Conservation (phyloP, 1,140 invertebrate species). For the Bombus waltoni region DNA sequence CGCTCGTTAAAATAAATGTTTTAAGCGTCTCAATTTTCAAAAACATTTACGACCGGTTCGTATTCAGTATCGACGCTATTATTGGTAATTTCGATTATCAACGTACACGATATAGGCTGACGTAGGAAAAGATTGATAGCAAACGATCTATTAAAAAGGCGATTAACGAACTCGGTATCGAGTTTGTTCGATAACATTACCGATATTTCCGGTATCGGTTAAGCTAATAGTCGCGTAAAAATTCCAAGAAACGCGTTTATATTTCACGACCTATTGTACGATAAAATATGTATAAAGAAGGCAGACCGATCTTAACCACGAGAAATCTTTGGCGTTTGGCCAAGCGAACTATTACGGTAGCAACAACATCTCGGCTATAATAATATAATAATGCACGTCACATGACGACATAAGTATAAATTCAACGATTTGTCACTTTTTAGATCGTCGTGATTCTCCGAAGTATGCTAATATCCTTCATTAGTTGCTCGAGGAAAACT, state of each 20-base stretch:
- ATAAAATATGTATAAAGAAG: constrained; percentile 1
- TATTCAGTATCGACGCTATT: background rate
- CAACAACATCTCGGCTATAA: constrained; percentile 32
- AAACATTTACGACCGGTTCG: background rate
- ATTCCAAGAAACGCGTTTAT: background rate
- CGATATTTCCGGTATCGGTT: background rate
- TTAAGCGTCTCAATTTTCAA: background rate
- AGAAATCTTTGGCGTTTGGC: constrained; percentile 52
- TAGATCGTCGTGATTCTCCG: background rate
- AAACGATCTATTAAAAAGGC: background rate
- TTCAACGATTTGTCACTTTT: constrained; percentile 19
- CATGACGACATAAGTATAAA: constrained; percentile 33
- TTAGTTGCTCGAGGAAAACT: constrained; percentile 15
- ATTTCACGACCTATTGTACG: background rate
- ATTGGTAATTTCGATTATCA: constrained; percentile 6
- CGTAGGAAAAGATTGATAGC: background rate
- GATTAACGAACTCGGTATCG: background rate
- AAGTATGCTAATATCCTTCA: background rate
- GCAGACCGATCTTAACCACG: constrained; percentile 19
- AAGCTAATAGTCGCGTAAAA: background rate
- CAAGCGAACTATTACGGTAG: constrained; percentile 65
- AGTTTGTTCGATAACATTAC: background rate
- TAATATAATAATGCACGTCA: constrained; percentile 42
- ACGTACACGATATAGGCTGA: too few species aligned
- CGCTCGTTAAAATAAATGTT: background rate